Conservation (phyloP, 2,113 vertebrate species). For the Nyctereutes procyonoides region DNA sequence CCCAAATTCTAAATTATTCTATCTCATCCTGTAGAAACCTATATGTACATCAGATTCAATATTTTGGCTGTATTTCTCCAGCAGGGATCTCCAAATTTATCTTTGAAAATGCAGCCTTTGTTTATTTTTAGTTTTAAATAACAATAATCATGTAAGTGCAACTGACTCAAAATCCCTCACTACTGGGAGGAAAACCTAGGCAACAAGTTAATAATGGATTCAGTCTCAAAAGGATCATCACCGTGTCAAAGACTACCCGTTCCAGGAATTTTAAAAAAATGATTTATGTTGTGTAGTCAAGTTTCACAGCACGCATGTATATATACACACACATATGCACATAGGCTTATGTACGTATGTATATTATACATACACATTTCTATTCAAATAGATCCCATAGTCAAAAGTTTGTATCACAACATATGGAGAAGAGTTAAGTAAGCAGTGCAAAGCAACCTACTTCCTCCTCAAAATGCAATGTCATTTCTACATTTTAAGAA, state of each 20-base stretch:
- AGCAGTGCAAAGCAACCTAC: slow-evolving; percentile 78
- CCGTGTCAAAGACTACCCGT: slow-evolving; percentile 81
- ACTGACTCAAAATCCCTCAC: slow-evolving; percentile 80
- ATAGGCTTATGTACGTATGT: slow-evolving; percentile 76
- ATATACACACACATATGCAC: slow-evolving; percentile 40
- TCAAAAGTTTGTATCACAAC: slow-evolving; percentile 83
- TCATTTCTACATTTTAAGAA: slow-evolving; percentile 81
- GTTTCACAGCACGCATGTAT: slow-evolving; percentile 83
- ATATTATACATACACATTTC: slow-evolving; percentile 82
- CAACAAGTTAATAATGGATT: slow-evolving; percentile 71
- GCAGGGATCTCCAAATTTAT: slow-evolving; percentile 81
- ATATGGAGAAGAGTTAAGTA: slow-evolving; percentile 85
- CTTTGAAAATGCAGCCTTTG: slow-evolving; percentile 79
- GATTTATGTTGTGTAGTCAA: slow-evolving; percentile 81
- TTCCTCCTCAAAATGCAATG: slow-evolving; percentile 64
- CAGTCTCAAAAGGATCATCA: slow-evolving; percentile 80
- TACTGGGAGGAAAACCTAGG: slow-evolving; percentile 70
- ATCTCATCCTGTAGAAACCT: slow-evolving; percentile 73
- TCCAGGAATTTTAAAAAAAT: slow-evolving; percentile 81
- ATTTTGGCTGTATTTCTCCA: slow-evolving; percentile 77
- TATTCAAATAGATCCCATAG: slow-evolving; percentile 83
- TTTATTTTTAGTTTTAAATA: slow-evolving; percentile 81
- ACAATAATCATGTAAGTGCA: slow-evolving; percentile 80
- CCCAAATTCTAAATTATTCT: slow-evolving; percentile 79
- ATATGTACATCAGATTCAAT: slow-evolving; percentile 76